A percentile compares a stretch with the other conserved stretches of the same genome.
Conservation (phyloP, 1,140 invertebrate genomes). For the Drosophila trapezifrons region DNA sequence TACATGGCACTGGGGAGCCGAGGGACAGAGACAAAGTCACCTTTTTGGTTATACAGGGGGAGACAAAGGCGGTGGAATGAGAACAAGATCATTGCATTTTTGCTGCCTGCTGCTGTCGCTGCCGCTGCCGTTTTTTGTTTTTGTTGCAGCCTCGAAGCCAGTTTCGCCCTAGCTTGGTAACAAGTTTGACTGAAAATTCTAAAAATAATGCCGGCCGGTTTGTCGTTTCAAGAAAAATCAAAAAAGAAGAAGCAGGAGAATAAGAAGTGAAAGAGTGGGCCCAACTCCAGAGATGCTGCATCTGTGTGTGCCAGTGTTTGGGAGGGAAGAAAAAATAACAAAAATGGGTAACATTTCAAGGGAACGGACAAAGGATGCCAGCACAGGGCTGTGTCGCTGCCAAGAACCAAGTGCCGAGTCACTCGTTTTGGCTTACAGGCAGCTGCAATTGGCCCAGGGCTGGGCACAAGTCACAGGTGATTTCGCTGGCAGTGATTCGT, state of each 20-base stretch:
- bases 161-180: conserved; percentile 70
- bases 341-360: conserved; percentile 77
- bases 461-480: conserved; percentile 17
- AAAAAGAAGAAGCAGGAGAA: conserved; percentile 40
- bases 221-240: conserved; percentile 65
- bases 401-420: conserved; percentile 72
- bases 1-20: conserved; percentile 19
- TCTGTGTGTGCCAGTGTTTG: conserved; percentile 34
- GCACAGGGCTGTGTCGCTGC: conserved; percentile 30
- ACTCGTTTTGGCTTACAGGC: conserved; percentile 64
- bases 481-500: neutral
- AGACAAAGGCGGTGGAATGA: conserved; percentile 53
- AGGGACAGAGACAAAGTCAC: conserved; percentile 40
- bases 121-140: conserved; percentile 19
- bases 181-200: conserved; percentile 80
- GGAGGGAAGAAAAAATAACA: conserved; percentile 64
- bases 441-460: conserved; percentile 57
- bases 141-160: conserved; percentile 55
- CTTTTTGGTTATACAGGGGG: conserved; percentile 36
- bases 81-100: conserved; percentile 77
- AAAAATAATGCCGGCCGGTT: conserved; percentile 81
- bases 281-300: conserved; percentile 53
- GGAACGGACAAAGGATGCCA: conserved; percentile 65
- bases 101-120: conserved; percentile 39
- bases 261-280: conserved; percentile 54